A percentile compares a stretch with the other conserved stretches of the same genome.
These are phyloP conservation scores for Pogonocichla stellata DNA, from an alignment of 2,113 vertebrate species.

Conservation along the genomic window DNA sequence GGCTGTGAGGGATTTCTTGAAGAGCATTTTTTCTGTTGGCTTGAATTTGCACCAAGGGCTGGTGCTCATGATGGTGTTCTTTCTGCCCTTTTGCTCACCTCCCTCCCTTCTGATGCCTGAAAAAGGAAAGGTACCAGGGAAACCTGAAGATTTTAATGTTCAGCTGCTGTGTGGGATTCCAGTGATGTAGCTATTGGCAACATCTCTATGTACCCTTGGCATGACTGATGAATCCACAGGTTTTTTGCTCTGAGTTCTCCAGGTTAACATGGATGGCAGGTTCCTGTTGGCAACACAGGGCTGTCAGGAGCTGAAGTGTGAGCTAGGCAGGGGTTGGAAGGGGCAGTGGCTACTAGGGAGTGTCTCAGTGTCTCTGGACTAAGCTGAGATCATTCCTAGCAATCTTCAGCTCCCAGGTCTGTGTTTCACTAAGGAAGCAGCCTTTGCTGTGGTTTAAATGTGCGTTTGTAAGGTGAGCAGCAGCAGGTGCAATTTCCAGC, in stretches of 20 bases:
- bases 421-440: not conserved
- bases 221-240: not conserved
- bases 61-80: not conserved
- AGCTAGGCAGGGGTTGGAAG: not conserved
- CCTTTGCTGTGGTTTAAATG: not conserved
- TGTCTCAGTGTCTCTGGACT: not conserved
- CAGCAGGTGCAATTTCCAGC: not conserved
- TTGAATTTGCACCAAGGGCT: not conserved
- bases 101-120: not conserved
- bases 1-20: not conserved
- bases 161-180: conserved; percentile 29
- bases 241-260: not conserved
- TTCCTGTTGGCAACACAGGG: not conserved
- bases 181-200: conserved; percentile 22
- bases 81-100: not conserved
- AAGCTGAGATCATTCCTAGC: not conserved
- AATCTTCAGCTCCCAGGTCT: not conserved
- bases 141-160: not conserved
- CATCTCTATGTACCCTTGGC: not conserved
- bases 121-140: not conserved
- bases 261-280: not conserved
- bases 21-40: not conserved
- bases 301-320: not conserved
- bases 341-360: not conserved
- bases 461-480: not conserved